These are phyloP conservation scores for Cristatella mucedo DNA, from an alignment of 2,888 invertebrate genomes.

Conservation along the genomic window DNA sequence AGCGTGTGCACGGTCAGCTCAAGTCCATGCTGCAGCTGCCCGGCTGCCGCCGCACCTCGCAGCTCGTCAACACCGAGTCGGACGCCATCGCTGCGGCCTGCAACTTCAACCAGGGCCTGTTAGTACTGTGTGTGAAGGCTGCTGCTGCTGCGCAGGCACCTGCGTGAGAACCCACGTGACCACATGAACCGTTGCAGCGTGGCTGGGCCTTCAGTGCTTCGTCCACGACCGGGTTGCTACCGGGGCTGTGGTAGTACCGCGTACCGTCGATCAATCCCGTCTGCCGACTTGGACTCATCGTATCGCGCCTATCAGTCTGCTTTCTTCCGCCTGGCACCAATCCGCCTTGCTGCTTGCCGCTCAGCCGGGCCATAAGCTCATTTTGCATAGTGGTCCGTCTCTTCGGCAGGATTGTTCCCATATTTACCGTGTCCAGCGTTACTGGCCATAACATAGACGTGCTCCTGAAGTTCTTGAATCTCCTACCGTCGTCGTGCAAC, in stretches of 20 bases:
- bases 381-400: slow-evolving; percentile 38
- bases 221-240: too few relatives aligned
- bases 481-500: slow-evolving; percentile 44
- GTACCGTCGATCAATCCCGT: too few relatives aligned
- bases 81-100: slow-evolving; percentile 60
- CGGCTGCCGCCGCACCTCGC: slow-evolving; percentile 49
- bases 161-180: too few relatives aligned
- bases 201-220: too few relatives aligned
- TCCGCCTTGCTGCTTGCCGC: slow-evolving; percentile 1
- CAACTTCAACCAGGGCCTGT: slow-evolving; percentile 48
- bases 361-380: background rate
- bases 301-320: too few relatives aligned
- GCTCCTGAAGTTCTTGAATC: slow-evolving; percentile 68
- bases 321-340: too few relatives aligned
- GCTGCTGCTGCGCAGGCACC: too few relatives aligned
- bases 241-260: too few relatives aligned
- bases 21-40: too few relatives aligned
- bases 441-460: slow-evolving; percentile 62
- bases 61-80: slow-evolving; percentile 51
- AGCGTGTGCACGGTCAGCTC: slow-evolving; percentile 46
- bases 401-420: slow-evolving; percentile 35
- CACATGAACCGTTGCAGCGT: too few relatives aligned
- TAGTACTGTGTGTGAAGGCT: too few relatives aligned
- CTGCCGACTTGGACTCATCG: too few relatives aligned
- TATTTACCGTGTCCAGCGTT: slow-evolving; percentile 62